phyloP scores from a whole-genome alignment of 2,113 vertebrate genomes.

The Baryphthengus martii region DNA sequence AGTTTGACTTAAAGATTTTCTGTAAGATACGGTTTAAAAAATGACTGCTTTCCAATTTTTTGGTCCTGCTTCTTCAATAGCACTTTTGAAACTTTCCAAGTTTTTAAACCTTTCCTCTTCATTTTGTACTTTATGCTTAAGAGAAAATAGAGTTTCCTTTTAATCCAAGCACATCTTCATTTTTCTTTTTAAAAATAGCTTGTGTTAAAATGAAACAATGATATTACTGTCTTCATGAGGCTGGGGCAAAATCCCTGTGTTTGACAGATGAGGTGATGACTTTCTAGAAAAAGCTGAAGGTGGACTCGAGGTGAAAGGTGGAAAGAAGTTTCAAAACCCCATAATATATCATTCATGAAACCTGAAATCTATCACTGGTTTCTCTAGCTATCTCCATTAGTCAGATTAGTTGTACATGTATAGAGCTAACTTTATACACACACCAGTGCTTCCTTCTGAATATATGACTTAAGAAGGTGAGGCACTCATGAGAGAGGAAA shows the following conservation, averaged over 20 bases:
- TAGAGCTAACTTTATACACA: no score
- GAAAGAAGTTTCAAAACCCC: background rate
- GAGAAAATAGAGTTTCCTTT: background rate
- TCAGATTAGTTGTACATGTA: background rate
- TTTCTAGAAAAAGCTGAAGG: background rate
- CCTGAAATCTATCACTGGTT: background rate
- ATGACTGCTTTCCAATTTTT: background rate
- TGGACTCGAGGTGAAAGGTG: background rate
- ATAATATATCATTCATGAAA: background rate
- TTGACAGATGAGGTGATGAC: background rate
- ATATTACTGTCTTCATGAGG: background rate
- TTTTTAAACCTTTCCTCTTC: background rate
- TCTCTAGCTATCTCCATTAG: background rate
- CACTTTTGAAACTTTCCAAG: background rate
- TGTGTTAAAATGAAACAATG: background rate
- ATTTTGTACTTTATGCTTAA: background rate
- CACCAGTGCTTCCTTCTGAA: background rate
- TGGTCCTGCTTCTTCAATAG: background rate
- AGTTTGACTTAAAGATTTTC: background rate
- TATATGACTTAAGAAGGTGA: background rate
- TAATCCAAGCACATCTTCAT: background rate
- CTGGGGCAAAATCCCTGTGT: background rate
- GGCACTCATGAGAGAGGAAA: background rate
- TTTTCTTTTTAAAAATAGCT: background rate
- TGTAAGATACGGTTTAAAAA: background rate